Evolutionary conservation across 2,888 invertebrate species (phyloP), one percentile per base, ranked within the genome.

Genomic region (Empis stercorea): DNA sequence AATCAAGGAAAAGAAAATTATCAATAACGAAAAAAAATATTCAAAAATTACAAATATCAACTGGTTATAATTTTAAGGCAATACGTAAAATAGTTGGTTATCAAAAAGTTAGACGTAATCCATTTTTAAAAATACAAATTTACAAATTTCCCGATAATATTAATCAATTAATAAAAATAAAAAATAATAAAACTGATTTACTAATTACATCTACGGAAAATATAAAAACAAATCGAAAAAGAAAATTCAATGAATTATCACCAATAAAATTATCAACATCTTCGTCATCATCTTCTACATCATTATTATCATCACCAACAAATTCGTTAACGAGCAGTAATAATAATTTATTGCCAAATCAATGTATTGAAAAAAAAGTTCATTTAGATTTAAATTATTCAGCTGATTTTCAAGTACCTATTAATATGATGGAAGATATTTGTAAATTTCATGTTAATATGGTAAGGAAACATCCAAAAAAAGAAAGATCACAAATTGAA

Each of bases 371-470:
- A 13, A 34, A 34, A 13, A 13, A 34, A 34, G 13, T 13, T n/a
- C 6, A 13, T n/a, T 5, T 11, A 39, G 17, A 20, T 10, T 39
- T 23, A 39, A 23, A 39, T 17, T 10, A 13, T 20, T 17, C 5
- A 6, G 9, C 13, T 5, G n/a, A 34, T 5, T 34, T 6, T 39
- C 13, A 17, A 39, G 23, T 39, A 11, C n/a, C 39, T 1, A 11
- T 13, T 17, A 43, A 43, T 1, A 53, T 52, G 9, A 46, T 61
- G 3, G 44, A 50, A 0, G 51, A 60, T 30, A 55, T 59, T 3
- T 57, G 56, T 32, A 55, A 48, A 44, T 60, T 58, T 49, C 59
- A 60, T 46, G 45, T 43, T 1, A 54, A 53, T 17, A 54, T 51
- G 40, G 56, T 55, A 0, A 52, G 55, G 1, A 47, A 52, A 34